Evolutionary conservation across 23 tunicate species (phyloP), one percentile per base, ranked within the genome.

Genomic region (Ascidia mentula): DNA sequence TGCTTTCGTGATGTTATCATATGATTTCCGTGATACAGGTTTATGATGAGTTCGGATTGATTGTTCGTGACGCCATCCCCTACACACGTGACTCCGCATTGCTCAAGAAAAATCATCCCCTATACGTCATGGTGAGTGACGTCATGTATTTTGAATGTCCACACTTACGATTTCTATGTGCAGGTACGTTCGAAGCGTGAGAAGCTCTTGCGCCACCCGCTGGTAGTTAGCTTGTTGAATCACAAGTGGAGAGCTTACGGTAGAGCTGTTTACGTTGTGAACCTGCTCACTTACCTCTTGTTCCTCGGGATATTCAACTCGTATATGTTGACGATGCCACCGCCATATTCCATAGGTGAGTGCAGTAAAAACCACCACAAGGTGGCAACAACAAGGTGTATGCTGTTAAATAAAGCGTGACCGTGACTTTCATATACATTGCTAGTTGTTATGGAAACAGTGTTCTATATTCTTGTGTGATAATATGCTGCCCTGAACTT

Each of bases 181-280:
- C 60, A 93, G 98, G 98, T 95, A n/a, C 80, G 83, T 71, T 87
- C 92, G 38, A 81, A 86, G 70, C 75, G 96, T 34, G 89, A 82
- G 34, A 61, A 37, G 75, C 80, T 95, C 34, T 69, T 95, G 77
- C 85, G 96, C 42, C 96, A 95, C 69, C 99, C 99, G 26, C 96
- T 95, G 77, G 96, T 90, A 13, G 77, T 82, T 59, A 83, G 92
- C 38, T 76, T 95, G 35, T 78, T 89, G 38, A 91, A 90, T 60
- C 89, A 80, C 79, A 95, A 95, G 74, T 95, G 99, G 99, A 82
- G 85, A 69, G 60, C 87, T 37, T 87, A 87, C 40, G 99, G 99
- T 7, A 60, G 89, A 22, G 33, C 40, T 12, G 82, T 95, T 34
- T 95, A 95, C 72, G 90, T 90, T 82, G 2, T 71, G 72, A 95